phyloP scores from a whole-genome alignment of 2,888 invertebrate genomes.

The Drosophila prolongata region DNA sequence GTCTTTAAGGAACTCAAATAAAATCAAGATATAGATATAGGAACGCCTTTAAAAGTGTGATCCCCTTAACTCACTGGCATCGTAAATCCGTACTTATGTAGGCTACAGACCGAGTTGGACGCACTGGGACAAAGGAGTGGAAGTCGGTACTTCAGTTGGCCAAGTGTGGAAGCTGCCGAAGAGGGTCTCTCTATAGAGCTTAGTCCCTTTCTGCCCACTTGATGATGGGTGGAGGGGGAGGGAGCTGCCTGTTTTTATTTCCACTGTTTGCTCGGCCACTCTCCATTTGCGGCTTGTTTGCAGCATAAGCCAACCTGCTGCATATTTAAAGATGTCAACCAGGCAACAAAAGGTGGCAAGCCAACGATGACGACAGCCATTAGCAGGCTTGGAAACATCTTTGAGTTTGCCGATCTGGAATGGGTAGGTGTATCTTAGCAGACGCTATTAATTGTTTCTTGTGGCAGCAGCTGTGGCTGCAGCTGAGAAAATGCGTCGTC shows the following conservation, averaged over 20 bases:
- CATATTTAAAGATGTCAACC: constrained; percentile 78
- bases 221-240: constrained; percentile 19
- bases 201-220: constrained; percentile 41
- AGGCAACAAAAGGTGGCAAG: constrained; percentile 69
- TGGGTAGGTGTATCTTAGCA: constrained; percentile 41
- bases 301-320: constrained; percentile 48
- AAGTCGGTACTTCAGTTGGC: constrained; percentile 58
- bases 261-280: constrained; percentile 61
- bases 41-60: not conserved
- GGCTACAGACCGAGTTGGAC: constrained; percentile 20
- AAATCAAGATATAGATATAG: not conserved
- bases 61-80: constrained; percentile 1
- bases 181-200: constrained; percentile 1
- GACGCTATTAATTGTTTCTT: constrained; percentile 77
- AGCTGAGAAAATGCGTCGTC: constrained; percentile 78
- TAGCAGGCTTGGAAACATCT: constrained; percentile 50
- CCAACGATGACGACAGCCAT: constrained; percentile 63
- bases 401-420: constrained; percentile 53
- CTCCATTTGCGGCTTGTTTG: constrained; percentile 74
- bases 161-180: constrained; percentile 37
- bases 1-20: not conserved
- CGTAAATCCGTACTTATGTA: constrained; percentile 11
- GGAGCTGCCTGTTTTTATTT: constrained; percentile 41
- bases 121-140: constrained; percentile 44
- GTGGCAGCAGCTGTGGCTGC: constrained; percentile 46